Percentiles rank a stretch among this genome's conserved stretches.
phyloP scores from a whole-genome alignment of 2,888 invertebrate genomes.

The Parascotia fuliginaria region DNA sequence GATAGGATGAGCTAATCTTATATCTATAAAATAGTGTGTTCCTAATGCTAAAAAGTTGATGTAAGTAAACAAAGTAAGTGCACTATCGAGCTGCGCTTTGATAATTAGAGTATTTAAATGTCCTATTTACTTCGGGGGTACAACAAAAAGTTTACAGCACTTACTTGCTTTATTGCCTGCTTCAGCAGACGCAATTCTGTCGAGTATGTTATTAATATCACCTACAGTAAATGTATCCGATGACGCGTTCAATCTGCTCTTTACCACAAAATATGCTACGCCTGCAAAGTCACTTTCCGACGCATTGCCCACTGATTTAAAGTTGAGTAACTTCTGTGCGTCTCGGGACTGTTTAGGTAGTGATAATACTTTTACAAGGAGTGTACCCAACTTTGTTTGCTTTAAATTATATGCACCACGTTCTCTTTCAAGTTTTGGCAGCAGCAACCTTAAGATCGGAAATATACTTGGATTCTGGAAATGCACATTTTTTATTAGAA shows the following conservation, averaged over 20 bases:
- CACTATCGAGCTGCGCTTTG: no score
- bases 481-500: conserved; percentile 1
- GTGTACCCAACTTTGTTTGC: conserved; percentile 89
- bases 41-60: no score
- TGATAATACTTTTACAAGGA: conserved; percentile 91
- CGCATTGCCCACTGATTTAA: conserved; percentile 77
- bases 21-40: no score
- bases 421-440: conserved; percentile 92
- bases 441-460: conserved; percentile 91
- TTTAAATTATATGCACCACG: conserved; percentile 94
- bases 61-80: no score
- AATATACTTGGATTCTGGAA: conserved; percentile 87
- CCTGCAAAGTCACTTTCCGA: conserved; percentile 92
- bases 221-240: conserved; percentile 86
- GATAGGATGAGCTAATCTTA: no score
- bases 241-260: conserved; percentile 74
- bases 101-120: no score
- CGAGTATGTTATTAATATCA: conserved; percentile 91
- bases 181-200: conserved; percentile 90
- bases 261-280: conserved; percentile 90
- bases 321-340: conserved; percentile 69
- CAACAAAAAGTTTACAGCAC: conserved; percentile 31
- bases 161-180: conserved; percentile 86
- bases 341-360: conserved; percentile 87
- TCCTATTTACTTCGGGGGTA: no score